phyloP scores from a whole-genome alignment of 1,140 invertebrate genomes.

The Drosophila sturtevanti region DNA sequence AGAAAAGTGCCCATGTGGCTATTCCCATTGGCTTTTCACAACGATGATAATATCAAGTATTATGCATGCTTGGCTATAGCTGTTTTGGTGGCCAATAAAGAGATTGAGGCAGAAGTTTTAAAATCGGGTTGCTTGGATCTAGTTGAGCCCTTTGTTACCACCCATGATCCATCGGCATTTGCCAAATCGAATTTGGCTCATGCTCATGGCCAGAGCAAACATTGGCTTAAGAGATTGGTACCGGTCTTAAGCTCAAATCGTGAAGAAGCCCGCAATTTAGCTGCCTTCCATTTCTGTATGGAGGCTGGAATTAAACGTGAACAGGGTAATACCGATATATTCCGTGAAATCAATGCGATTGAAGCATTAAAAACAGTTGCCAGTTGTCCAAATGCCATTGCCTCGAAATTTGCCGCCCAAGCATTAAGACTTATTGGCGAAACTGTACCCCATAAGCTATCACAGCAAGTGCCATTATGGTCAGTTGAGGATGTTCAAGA shows the following conservation, averaged over 20 bases:
- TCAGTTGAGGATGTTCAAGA: constrained; percentile 97
- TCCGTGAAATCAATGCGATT: constrained; percentile 97
- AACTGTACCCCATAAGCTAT: constrained; percentile 97
- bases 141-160: constrained; percentile 97
- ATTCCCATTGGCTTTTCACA: constrained; percentile 98
- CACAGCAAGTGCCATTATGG: constrained; percentile 99
- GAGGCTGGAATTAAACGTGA: constrained; percentile 99
- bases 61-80: constrained; percentile 99
- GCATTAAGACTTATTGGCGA: constrained; percentile 97
- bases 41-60: constrained; percentile 98
- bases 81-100: constrained; percentile 98
- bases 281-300: constrained; percentile 99
- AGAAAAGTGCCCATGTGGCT: constrained; percentile 98
- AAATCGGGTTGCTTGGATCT: constrained; percentile 97
- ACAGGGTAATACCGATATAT: constrained; percentile 97
- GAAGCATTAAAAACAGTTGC: constrained; percentile 98
- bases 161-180: constrained; percentile 97
- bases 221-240: constrained; percentile 96
- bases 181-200: constrained; percentile 95
- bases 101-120: constrained; percentile 97
- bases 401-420: constrained; percentile 98
- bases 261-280: constrained; percentile 97
- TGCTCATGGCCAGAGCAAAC: constrained; percentile 97
- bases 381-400: constrained; percentile 98
- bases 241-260: constrained; percentile 97